Conservation (phyloP, 2,888 invertebrate species). For the Psylliodes chrysocephalus region DNA sequence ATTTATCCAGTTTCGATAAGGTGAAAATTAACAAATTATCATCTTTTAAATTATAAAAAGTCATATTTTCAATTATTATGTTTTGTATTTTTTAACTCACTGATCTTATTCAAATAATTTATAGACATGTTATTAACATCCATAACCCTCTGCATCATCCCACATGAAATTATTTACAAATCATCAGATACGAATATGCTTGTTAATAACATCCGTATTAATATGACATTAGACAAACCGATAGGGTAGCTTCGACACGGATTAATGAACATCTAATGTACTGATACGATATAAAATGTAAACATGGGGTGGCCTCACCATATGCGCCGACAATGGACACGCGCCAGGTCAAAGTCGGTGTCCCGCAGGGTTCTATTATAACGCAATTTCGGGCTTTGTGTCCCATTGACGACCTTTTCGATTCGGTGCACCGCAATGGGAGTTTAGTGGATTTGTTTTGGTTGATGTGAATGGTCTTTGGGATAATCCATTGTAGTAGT, state of each 20-base stretch:
- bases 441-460: conserved; percentile 25
- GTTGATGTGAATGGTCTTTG: conserved; percentile 27
- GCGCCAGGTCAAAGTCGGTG: conserved; percentile 55
- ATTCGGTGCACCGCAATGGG: conserved; percentile 51
- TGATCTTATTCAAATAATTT: too few species aligned
- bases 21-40: too few species aligned
- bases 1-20: too few species aligned
- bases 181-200: conserved; percentile 37
- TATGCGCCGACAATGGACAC: conserved; percentile 53
- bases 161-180: conserved; percentile 13
- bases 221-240: conserved; percentile 47
- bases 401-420: conserved; percentile 57
- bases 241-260: conserved; percentile 51
- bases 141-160: background rate
- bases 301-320: conserved; percentile 56
- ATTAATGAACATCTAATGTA: conserved; percentile 60
- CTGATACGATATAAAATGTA: conserved; percentile 59
- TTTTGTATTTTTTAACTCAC: too few species aligned
- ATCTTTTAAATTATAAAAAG: too few species aligned
- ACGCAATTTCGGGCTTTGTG: conserved; percentile 57
- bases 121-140: too few species aligned
- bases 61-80: too few species aligned
- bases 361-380: conserved; percentile 55
- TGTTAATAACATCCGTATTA: conserved; percentile 44
- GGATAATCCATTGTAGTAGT: conserved; percentile 12